These are phyloP conservation scores for Ciconia stormi DNA, from an alignment of 2,113 vertebrate species.

Conservation along the genomic window DNA sequence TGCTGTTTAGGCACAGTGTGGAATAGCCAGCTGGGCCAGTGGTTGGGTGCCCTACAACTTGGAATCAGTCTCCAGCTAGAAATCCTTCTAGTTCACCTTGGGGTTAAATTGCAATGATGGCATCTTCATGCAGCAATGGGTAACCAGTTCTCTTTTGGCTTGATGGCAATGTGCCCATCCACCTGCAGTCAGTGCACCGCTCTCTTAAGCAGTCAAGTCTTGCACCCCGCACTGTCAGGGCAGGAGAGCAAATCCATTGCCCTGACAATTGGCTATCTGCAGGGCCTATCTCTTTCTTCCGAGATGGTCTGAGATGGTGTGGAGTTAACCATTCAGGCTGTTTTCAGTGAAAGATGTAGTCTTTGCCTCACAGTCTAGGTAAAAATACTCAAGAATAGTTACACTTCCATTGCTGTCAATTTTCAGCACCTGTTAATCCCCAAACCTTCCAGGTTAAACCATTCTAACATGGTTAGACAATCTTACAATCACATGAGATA, in stretches of 20 bases:
- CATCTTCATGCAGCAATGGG: not conserved
- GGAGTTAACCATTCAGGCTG: not conserved
- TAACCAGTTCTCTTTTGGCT: not conserved
- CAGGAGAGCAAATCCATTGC: not conserved
- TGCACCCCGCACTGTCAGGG: not conserved
- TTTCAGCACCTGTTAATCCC: not conserved
- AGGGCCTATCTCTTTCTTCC: not conserved
- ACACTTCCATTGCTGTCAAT: not conserved
- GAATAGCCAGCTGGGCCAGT: not conserved
- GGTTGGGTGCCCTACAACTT: not conserved
- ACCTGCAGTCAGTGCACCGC: not conserved
- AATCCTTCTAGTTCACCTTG: not conserved
- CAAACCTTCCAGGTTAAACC: not conserved
- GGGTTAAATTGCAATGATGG: not conserved
- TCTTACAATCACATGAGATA: not conserved
- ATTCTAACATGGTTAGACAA: not conserved
- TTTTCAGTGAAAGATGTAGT: not conserved
- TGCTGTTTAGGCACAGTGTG: not conserved
- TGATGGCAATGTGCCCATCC: not conserved
- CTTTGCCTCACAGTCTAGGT: not conserved
- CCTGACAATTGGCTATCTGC: not conserved
- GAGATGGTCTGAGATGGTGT: not conserved
- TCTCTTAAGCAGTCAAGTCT: not conserved
- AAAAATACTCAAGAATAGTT: not conserved
- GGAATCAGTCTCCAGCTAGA: not conserved